Conservation (phyloP, 2,888 invertebrate species). For the Monoplex corrugatus region DNA sequence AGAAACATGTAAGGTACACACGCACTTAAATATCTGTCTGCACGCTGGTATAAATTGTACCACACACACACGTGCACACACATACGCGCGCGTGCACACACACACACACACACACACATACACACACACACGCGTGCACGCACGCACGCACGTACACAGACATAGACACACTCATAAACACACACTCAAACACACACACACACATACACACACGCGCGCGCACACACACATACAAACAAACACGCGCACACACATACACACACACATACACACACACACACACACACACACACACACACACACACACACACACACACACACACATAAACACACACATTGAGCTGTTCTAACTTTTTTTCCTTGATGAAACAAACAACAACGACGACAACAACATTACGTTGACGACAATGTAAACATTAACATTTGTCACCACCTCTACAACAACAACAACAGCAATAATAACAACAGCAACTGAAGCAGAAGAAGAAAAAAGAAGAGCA, state of each 20-base stretch:
- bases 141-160: background rate
- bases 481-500: no score
- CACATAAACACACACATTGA: background rate
- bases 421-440: no score
- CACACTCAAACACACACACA: background rate
- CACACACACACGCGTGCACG: background rate
- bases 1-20: background rate
- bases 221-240: background rate
- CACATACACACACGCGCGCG: background rate
- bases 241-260: slow-evolving; percentile 13
- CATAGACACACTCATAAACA: background rate
- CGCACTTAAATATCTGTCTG: no score
- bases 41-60: no score
- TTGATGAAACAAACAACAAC: no score
- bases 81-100: background rate
- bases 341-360: no score
- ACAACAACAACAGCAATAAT: no score
- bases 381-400: no score
- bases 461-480: no score
- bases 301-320: background rate
- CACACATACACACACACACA: no score
- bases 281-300: no score
- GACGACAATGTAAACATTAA: no score
- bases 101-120: background rate
- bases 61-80: slow-evolving; percentile 13